These are phyloP conservation scores for Hiodon alosoides DNA, from an alignment of 2,113 vertebrate genomes.

Conservation along the genomic window DNA sequence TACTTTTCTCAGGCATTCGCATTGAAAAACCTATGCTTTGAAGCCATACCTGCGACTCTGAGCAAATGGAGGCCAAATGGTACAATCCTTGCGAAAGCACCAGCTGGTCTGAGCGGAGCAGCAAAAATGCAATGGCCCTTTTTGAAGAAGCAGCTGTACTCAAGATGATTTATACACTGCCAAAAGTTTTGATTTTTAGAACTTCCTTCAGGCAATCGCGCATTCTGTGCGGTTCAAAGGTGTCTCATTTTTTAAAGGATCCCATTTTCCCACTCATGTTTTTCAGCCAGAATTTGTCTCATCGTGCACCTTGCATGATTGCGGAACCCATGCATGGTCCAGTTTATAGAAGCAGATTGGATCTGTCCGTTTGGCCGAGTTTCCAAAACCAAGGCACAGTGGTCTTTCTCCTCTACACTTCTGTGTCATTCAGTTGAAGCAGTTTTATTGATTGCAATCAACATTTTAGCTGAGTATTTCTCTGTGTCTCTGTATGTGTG, in stretches of 20 bases:
- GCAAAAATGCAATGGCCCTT: conserved; percentile 15
- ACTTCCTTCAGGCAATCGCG: conserved; percentile 39
- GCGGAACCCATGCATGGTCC: no score
- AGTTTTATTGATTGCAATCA: no score
- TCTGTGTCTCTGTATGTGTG: no score
- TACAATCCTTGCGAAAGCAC: conserved; percentile 18
- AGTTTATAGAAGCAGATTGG: no score
- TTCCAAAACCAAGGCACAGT: background rate
- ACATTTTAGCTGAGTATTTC: no score
- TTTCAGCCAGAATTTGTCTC: conserved; percentile 22
- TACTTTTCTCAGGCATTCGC: background rate
- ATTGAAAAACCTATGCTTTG: conserved; percentile 4
- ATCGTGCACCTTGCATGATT: background rate
- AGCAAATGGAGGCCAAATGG: background rate
- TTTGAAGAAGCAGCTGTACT: conserved; percentile 50
- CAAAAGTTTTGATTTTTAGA: conserved; percentile 38
- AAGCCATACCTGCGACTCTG: background rate
- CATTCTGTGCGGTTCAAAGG: conserved; percentile 34
- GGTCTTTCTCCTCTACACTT: no score
- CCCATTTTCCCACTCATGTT: background rate
- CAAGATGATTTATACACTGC: conserved; percentile 53
- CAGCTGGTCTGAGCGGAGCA: conserved; percentile 27
- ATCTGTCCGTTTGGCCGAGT: background rate
- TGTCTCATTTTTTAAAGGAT: conserved; percentile 17
- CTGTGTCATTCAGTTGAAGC: no score